Evolutionary conservation across 2,888 invertebrate species (phyloP), one percentile per base, ranked within the genome.

Genomic region (Eucriotettix oculatus): DNA sequence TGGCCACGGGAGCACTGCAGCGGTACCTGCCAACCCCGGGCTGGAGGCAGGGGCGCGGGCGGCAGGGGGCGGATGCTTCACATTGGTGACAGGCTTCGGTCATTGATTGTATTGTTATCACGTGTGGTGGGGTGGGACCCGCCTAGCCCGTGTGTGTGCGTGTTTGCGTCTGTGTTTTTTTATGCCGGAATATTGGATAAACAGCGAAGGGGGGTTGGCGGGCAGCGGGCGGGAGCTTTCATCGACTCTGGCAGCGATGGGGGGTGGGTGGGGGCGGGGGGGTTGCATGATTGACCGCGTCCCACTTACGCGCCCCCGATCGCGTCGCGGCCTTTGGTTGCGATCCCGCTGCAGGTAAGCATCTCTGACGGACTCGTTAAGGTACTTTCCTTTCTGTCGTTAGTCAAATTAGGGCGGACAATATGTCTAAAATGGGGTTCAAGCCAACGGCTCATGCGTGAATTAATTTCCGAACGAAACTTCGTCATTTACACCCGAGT

Each of bases 61-160:
- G 42, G 60, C 52, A 43, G 59, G 61, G 63, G 62, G 62, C 64
- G 59, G 61, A 64, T 63, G 62, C 60, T 58, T 64, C 65, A 62
- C 64, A 63, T 64, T 64, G 65, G 65, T 64, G 65, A 65, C 65
- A 65, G 62, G 62, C 64, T 64, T 65, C 64, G 64, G 64, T 63
- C 65, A 65, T 65, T 65, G 65, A 65, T 65, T 65, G 65, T 65
- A 65, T 65, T 65, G 65, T 65, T 64, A 64, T 59, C 64, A 63
- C 63, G 64, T 64, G 65, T 58, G 62, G 61, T 58, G 61, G 44
- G 61, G 54, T 52, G 56, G 60, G 40, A 42, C 41, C 48, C 48
- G 60, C 42, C 29, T 16, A 29, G 29, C 60, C 29, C 57, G 52
- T 42, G 58, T 16, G 16, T 40, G 41, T 54, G 29, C 60, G 16